Conservation (phyloP, 2,113 vertebrate species). For the Peromyscus polionotus region DNA sequence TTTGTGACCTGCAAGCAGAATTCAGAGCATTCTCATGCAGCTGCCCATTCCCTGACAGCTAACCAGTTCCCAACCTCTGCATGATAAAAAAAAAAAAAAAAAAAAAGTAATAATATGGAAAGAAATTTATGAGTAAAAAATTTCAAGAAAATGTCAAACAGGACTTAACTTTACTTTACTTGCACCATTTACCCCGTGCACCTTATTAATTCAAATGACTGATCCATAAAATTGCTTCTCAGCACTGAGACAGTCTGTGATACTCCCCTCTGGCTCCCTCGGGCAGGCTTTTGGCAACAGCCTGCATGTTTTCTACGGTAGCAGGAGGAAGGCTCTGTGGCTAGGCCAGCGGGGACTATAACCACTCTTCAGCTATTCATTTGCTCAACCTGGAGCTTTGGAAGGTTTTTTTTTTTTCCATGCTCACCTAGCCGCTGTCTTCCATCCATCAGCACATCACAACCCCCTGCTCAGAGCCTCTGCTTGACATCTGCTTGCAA, state of each 20-base stretch:
- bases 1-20: background rate
- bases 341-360: background rate
- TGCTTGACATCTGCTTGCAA: background rate
- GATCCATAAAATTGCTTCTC: constrained; percentile 52
- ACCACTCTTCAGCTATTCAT: background rate
- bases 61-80: background rate
- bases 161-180: constrained; percentile 19
- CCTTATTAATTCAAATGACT: constrained; percentile 60
- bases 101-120: background rate
- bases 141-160: constrained; percentile 42
- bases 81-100: background rate
- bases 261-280: background rate
- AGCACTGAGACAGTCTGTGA: background rate
- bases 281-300: background rate
- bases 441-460: background rate
- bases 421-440: background rate
- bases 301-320: background rate
- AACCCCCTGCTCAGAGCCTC: background rate
- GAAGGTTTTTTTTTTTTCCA: background rate
- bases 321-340: background rate
- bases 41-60: background rate
- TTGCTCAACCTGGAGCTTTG: background rate
- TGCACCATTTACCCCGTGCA: constrained; percentile 20
- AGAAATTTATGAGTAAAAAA: background rate
- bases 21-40: background rate